Base-by-base conservation (phyloP, 2,797 vertebrate species). In the Acrossocheilus fasciatus region DNA sequence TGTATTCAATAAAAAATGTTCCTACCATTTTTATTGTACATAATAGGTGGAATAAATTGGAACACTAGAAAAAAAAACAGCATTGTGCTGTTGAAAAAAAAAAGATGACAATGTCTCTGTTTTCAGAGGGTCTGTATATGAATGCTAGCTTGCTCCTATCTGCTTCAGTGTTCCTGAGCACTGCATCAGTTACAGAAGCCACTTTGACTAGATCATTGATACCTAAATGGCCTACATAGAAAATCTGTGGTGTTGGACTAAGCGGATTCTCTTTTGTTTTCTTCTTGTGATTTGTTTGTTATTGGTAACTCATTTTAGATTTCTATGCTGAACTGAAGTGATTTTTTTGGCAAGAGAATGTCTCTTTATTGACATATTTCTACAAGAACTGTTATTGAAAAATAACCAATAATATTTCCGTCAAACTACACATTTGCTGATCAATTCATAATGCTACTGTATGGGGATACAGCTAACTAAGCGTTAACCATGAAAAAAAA, bases 391-490 rank as follows among this genome's bases (percentile, higher is more conserved):
- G 91, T 96, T 96, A 70, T 95, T 94, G 92, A 95, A 94, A 68
- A 95, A 86, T 90, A 89, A 89, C 89, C 88, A 95, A 93, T 89
- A 90, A 90, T 90, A 70, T 87, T 82, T 86, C 74, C 64, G 90
- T 92, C 62, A 75, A 70, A 86, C 90, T 78, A 83, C 89, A 91
- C 94, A 94, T 91, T 93, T 94, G 90, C 93, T 92, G 92, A 94
- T 96, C 93, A 96, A 90, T 95, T 97, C 95, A 94, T 95, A 91
- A 95, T 95, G 94, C 95, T 95, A 68, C 64, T 68, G 64, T 68
- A 95, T 96, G 95, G 97, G 43, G 96, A 96, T 96, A 95, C 96
- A 96, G 92, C 93, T 97, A 96, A 96, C 94, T 95, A 95, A 90
- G 90, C 93, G 93, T 86, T 93, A 94, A 93, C 88, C 43, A 52